These are phyloP conservation scores for Rhaphigaster nebulosa DNA, from an alignment of 2,888 invertebrate genomes.

Conservation along the genomic window DNA sequence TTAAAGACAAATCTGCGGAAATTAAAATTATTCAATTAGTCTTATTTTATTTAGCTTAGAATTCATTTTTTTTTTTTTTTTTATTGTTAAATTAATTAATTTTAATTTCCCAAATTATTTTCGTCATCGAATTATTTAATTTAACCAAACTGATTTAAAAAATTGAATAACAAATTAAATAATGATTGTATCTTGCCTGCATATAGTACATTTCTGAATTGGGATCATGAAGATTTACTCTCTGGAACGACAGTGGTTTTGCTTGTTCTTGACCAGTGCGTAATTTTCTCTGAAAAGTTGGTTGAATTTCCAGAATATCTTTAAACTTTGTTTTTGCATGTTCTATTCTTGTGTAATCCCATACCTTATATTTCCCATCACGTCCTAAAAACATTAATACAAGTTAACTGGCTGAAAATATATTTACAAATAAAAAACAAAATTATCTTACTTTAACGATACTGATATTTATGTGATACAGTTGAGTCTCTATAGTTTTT, in stretches of 20 bases:
- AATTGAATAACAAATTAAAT: not conserved
- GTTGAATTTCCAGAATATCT: conserved; percentile 86
- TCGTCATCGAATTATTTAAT: too few species aligned
- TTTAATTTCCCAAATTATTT: too few species aligned
- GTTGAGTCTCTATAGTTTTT: too few species aligned
- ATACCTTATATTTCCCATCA: conserved; percentile 85
- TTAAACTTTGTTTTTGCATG: conserved; percentile 85
- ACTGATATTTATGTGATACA: too few species aligned
- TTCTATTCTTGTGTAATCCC: conserved; percentile 94
- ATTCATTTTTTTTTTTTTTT: too few species aligned
- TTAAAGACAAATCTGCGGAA: too few species aligned
- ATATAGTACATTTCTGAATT: conserved; percentile 68
- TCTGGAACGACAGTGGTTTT: conserved; percentile 65
- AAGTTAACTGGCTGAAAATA: not conserved
- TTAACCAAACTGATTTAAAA: not conserved
- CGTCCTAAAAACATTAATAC: conserved; percentile 70
- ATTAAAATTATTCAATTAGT: too few species aligned
- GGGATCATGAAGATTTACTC: not conserved
- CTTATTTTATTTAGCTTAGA: too few species aligned
- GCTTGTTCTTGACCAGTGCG: conserved; percentile 69
- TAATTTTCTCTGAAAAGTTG: conserved; percentile 85
- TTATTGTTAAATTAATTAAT: too few species aligned
- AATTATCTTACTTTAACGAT: too few species aligned
- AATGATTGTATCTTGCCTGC: conserved; percentile 72
- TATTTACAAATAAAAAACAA: not conserved